Conservation (phyloP, 1,140 invertebrate genomes). For the Hyphantria cunea region DNA sequence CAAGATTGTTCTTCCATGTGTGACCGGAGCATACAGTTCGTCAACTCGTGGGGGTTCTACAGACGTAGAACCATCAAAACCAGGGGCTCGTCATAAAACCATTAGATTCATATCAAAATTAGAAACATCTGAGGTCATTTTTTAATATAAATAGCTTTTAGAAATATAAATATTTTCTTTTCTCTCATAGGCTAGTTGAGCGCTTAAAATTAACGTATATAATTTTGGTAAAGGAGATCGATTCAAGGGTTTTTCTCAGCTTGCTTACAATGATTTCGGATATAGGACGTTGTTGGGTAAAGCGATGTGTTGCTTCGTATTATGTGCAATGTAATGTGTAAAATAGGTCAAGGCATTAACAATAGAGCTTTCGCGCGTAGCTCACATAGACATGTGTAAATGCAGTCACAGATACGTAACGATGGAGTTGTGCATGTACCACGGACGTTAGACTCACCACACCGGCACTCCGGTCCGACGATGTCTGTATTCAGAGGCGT, state of each 20-base stretch:
- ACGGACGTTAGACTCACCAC: conserved; percentile 29
- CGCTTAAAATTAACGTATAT: conserved; percentile 32
- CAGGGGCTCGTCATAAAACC: conserved; percentile 43
- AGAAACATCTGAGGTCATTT: conserved; percentile 31
- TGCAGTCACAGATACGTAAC: conserved; percentile 61
- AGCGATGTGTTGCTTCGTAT: conserved; percentile 68
- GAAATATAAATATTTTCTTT: conserved; percentile 28
- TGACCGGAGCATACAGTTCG: conserved; percentile 4
- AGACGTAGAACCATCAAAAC: conserved; percentile 27
- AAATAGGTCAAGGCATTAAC: conserved; percentile 39
- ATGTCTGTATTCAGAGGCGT: conserved; percentile 64
- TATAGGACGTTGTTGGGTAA: conserved; percentile 41
- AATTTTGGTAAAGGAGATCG: conserved; percentile 25
- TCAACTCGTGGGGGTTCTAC: conserved; percentile 27
- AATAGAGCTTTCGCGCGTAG: conserved; percentile 59
- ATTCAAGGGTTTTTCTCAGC: conserved; percentile 26
- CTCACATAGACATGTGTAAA: conserved; percentile 54
- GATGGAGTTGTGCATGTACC: conserved; percentile 40
- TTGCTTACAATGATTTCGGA: conserved; percentile 40
- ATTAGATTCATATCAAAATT: conserved; percentile 27
- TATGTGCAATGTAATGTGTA: conserved; percentile 41
- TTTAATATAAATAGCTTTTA: conserved; percentile 41
- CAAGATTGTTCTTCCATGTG: conserved; percentile 4
- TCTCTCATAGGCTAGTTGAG: conserved; percentile 33
- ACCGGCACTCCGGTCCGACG: conserved; percentile 29